phyloP scores from a whole-genome alignment of 2,888 invertebrate species.

The Iselma pallidipennis region DNA sequence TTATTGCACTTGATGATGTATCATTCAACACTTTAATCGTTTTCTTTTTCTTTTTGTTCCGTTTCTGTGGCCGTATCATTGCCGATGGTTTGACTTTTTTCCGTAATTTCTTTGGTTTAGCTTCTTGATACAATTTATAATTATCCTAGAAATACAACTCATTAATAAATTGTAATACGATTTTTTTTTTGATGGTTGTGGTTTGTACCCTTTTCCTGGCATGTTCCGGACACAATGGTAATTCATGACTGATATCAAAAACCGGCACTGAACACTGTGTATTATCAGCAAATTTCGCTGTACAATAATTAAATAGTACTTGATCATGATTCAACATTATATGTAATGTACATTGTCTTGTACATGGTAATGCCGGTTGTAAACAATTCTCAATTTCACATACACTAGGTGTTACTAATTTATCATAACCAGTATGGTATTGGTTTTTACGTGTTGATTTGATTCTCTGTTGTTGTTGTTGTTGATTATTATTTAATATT shows the following conservation, averaged over 20 bases:
- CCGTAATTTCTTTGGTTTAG: conserved; percentile 71
- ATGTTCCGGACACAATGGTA: conserved; percentile 86
- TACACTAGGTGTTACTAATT: conserved; percentile 37
- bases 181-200: neutral
- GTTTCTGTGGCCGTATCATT: conserved; percentile 62
- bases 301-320: conserved; percentile 72
- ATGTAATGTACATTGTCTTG: conserved; percentile 82
- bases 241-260: conserved; percentile 75
- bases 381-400: conserved; percentile 44
- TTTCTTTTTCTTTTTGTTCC: conserved; percentile 59
- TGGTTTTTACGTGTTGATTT: conserved; percentile 10
- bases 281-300: conserved; percentile 78
- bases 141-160: conserved; percentile 65
- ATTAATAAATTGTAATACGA: conserved; percentile 1
- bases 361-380: conserved; percentile 70
- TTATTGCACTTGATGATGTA: conserved; percentile 33
- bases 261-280: conserved; percentile 79
- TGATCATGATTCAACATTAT: conserved; percentile 86
- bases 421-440: conserved; percentile 29
- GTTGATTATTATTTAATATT: neutral
- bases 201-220: conserved; percentile 72
- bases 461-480: too few relatives aligned
- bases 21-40: conserved; percentile 36
- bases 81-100: conserved; percentile 64
- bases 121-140: conserved; percentile 76